These are phyloP conservation scores for Cryptotermes secundus DNA, from an alignment of 1,140 invertebrate species.

Conservation along the genomic window DNA sequence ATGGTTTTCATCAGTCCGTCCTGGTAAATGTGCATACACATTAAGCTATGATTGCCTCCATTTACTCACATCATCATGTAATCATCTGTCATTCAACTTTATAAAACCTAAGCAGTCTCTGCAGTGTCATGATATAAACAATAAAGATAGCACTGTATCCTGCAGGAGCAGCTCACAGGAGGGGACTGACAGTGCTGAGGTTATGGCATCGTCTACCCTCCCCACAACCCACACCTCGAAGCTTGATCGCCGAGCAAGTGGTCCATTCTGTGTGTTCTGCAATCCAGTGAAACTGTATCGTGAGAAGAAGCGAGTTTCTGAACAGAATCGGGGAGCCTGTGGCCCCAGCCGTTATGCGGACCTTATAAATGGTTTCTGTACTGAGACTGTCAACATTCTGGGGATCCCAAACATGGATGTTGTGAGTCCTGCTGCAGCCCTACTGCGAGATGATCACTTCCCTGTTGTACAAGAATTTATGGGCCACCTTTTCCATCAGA, in stretches of 20 bases:
- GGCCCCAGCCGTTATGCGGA: constrained; percentile 48
- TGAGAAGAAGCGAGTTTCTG: constrained; percentile 47
- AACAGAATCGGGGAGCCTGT: constrained; percentile 44
- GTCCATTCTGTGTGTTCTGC: constrained; percentile 51
- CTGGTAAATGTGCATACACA: too few species aligned
- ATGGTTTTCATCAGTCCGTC: too few species aligned
- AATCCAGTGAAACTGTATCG: constrained; percentile 49
- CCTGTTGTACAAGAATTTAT: constrained; percentile 50
- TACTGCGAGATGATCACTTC: constrained; percentile 49
- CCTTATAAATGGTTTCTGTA: constrained; percentile 51
- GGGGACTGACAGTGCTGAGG: not conserved
- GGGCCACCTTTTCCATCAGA: constrained; percentile 51
- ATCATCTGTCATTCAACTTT: too few species aligned
- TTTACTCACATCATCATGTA: too few species aligned
- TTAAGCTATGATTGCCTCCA: not conserved
- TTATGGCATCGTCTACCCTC: not conserved
- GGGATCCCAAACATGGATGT: constrained; percentile 53
- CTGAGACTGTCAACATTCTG: constrained; percentile 48
- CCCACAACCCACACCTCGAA: constrained; percentile 19
- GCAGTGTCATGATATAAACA: not conserved
- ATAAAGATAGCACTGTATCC: not conserved
- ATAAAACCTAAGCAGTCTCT: too few species aligned
- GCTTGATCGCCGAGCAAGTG: constrained; percentile 43
- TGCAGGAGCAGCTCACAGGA: not conserved
- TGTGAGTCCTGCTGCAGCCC: constrained; percentile 51